phyloP scores from a whole-genome alignment of 2,888 invertebrate species.

The Ennomos quercinarius region DNA sequence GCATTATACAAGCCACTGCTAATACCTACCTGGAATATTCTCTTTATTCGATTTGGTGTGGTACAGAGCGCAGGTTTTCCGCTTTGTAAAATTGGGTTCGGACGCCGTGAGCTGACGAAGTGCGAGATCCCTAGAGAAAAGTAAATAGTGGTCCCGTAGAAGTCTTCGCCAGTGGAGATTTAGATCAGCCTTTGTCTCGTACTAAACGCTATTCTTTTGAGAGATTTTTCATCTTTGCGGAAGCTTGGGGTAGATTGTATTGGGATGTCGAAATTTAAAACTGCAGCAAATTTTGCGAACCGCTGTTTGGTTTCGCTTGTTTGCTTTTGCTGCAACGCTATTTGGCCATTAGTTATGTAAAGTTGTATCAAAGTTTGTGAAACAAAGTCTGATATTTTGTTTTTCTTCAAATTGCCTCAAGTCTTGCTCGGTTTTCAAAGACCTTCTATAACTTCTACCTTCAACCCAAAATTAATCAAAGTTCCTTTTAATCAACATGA shows the following conservation, averaged over 20 bases:
- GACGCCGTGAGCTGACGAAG: conserved; percentile 64
- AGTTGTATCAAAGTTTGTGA: conserved; percentile 15
- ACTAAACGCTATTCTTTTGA: conserved; percentile 81
- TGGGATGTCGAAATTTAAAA: conserved; percentile 68
- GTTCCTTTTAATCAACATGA: conserved; percentile 51
- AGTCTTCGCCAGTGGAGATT: conserved; percentile 71
- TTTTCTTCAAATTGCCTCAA: not conserved
- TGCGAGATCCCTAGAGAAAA: conserved; percentile 69
- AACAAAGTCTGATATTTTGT: conserved; percentile 11
- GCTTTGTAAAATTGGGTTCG: conserved; percentile 66
- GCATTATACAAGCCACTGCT: conserved; percentile 56
- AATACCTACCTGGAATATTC: conserved; percentile 57
- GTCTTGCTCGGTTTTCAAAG: conserved; percentile 2
- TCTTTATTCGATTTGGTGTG: conserved; percentile 52
- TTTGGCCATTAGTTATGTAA: conserved; percentile 27
- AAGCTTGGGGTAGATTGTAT: conserved; percentile 69
- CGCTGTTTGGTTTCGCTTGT: conserved; percentile 37
- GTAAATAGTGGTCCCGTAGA: conserved; percentile 78
- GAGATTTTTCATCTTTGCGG: conserved; percentile 79
- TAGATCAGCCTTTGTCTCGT: conserved; percentile 82
- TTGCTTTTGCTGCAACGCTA: conserved; percentile 18
- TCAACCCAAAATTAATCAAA: conserved; percentile 27
- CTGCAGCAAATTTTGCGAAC: conserved; percentile 55
- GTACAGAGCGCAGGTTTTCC: conserved; percentile 57
- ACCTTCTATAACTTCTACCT: conserved; percentile 13